phyloP scores from a whole-genome alignment of 2,888 invertebrate genomes.

The Vanessa cardui region DNA sequence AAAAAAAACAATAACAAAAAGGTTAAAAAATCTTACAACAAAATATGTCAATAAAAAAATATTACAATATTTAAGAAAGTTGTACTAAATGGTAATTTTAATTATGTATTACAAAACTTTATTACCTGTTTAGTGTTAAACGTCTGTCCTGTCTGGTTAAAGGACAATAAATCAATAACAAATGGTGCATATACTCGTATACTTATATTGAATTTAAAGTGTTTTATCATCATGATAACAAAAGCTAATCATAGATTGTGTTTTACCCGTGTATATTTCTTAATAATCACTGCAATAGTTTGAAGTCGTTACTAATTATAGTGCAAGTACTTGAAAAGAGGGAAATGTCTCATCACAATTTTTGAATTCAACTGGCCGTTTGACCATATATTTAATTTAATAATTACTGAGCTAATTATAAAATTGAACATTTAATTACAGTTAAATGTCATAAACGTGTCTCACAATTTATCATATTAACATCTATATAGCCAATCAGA shows the following conservation, averaged over 20 bases:
- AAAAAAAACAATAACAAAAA: slow-evolving; percentile 12
- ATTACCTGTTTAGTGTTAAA: slow-evolving; percentile 14
- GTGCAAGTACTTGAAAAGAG: slow-evolving; percentile 10
- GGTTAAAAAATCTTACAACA: background rate
- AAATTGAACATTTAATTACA: too few relatives aligned
- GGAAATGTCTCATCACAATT: background rate
- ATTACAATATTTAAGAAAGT: too few relatives aligned
- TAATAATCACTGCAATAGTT: slow-evolving; percentile 9
- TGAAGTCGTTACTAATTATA: background rate
- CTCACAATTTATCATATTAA: too few relatives aligned
- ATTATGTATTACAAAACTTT: background rate
- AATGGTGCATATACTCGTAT: slow-evolving; percentile 21
- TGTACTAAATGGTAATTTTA: background rate
- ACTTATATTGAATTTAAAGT: slow-evolving; percentile 39
- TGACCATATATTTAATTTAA: too few relatives aligned
- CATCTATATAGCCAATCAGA: too few relatives aligned
- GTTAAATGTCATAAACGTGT: too few relatives aligned
- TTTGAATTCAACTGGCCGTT: background rate
- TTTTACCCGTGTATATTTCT: slow-evolving; percentile 63
- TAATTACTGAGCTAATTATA: too few relatives aligned
- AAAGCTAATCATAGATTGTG: slow-evolving; percentile 49
- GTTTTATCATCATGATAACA: slow-evolving; percentile 48
- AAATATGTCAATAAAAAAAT: background rate
- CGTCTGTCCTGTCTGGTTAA: background rate
- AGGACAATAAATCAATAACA: background rate